Percentiles rank a stretch among this genome's conserved stretches.
Evolutionary conservation across 2,113 vertebrate genomes (phyloP).

Genomic region (Phalacrocorax aristotelis): DNA sequence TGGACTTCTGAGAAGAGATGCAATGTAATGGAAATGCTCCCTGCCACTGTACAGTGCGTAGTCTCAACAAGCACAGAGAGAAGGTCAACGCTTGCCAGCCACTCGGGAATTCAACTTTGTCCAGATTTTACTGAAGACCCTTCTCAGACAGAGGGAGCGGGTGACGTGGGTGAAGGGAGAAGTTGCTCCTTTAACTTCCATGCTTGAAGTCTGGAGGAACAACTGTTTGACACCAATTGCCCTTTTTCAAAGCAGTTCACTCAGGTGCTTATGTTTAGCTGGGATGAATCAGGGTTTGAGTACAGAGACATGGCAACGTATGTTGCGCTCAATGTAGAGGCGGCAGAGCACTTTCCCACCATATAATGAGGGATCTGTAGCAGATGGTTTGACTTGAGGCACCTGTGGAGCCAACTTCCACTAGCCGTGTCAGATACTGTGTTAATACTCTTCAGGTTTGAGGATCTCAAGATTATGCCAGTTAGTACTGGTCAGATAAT

Average conservation of each 20-base stretch:
- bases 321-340: background rate
- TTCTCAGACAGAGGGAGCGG: background rate
- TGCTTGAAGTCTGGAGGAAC: background rate
- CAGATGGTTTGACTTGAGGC: background rate
- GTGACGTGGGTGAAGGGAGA: background rate
- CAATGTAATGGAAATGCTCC: background rate
- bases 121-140: background rate
- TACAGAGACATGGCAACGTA: background rate
- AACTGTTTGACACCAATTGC: background rate
- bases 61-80: background rate
- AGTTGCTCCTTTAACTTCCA: background rate
- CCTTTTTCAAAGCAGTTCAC: background rate
- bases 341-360: background rate
- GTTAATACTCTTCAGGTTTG: background rate
- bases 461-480: background rate
- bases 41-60: accelerated
- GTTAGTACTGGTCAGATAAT: background rate
- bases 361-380: background rate
- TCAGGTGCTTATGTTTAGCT: background rate
- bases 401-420: background rate
- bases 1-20: background rate
- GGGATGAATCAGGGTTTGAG: background rate
- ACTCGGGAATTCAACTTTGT: background rate
- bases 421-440: background rate
- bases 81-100: background rate